phyloP scores from a whole-genome alignment of 2,113 vertebrate genomes.

The Eonycteris spelaea region DNA sequence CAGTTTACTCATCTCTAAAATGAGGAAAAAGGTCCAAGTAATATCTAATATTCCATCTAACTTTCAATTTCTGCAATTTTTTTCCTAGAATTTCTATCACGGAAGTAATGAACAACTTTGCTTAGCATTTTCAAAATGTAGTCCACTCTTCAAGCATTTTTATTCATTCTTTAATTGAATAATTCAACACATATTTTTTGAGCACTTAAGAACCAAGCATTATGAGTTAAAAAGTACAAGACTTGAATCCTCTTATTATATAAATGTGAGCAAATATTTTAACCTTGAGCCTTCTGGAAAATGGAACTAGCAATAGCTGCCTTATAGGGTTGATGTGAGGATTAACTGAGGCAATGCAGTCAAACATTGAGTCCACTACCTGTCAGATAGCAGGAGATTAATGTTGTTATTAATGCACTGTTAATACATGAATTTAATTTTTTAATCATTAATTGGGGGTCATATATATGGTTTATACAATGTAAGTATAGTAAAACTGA shows the following conservation, averaged over 20 bases:
- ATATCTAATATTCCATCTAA: neutral
- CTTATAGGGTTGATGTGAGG: neutral
- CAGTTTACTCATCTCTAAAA: neutral
- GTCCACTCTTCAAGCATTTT: neutral
- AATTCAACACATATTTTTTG: neutral
- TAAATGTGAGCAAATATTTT: neutral
- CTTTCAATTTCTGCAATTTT: neutral
- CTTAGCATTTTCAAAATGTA: neutral
- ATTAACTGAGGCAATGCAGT: neutral
- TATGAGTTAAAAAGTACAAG: neutral
- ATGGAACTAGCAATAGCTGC: neutral
- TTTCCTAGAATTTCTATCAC: neutral
- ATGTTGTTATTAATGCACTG: neutral
- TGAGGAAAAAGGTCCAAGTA: neutral
- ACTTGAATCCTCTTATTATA: neutral
- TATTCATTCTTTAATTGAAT: neutral
- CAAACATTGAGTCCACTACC: neutral
- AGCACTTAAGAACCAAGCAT: neutral
- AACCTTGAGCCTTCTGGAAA: neutral
- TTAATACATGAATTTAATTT: neutral
- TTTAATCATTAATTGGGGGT: neutral
- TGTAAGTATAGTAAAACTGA: neutral
- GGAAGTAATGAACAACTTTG: neutral
- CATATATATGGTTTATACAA: neutral
- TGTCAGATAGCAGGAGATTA: neutral